Base-by-base conservation (phyloP, 1,140 invertebrate species). In the Drusus annulatus region DNA sequence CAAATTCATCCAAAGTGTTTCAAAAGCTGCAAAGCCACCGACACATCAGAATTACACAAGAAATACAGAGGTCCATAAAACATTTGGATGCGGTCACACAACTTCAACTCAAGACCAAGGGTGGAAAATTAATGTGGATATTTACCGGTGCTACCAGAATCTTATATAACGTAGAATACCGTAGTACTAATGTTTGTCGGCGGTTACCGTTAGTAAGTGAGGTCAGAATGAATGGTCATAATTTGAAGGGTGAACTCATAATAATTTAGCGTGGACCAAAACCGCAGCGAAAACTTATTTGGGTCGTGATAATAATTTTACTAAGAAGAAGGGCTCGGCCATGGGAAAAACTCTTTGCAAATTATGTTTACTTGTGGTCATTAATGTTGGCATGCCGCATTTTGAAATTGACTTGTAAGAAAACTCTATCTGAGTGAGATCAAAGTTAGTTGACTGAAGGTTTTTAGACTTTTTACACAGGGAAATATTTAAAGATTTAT, bases 191-290 rank as follows among this genome's bases (percentile, higher is more conserved):
- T 28, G 62, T 65, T 65, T n/a, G 62, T 28, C 28, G 2, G 62
- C 62, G 62, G 28, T 65, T 28, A 16, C 62, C 28, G 62, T n/a
- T 25, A 65, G 62, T 65, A 65, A 65, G 62, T 21, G 62, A 65
- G 62, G 62, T 65, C 28, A 65, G 36, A 25, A 65, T 65, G 62
- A 65, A 65, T 65, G 62, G 62, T 65, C 62, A 65, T 65, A 65
- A 65, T 65, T 65, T 65, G 62, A 31, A 65, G 56, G 56, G 23
- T 23, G 23, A 19, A 23, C 56, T 21, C 56, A 60, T 45, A n/a
- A 45, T 45, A 45, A 45, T 45, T 45, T 13, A 45, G 8, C 10
- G 8, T 10, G 36, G 36, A 10, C 36, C 36, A 45, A 45, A 45
- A 45, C 36, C 36, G 13, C 36, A 13, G 36, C 10, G 36, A 45